Conservation (phyloP, 2,888 invertebrate genomes). For the Caenorhabditis drosophilae region DNA sequence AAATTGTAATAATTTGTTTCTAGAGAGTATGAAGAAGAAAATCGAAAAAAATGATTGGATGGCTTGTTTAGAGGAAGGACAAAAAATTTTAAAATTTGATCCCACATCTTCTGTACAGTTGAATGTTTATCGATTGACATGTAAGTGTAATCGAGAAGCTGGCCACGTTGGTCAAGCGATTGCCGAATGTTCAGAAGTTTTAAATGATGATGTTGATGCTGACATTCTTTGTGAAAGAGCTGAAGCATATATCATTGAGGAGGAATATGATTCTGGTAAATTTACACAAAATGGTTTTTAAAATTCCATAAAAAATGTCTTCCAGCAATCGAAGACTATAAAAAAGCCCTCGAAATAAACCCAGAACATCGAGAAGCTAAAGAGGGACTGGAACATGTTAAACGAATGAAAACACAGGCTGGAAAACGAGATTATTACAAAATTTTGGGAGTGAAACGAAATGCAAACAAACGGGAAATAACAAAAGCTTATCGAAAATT, state of each 20-base stretch:
- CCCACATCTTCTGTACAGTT: conserved; percentile 73
- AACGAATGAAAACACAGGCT: conserved; percentile 88
- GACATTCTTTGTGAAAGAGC: conserved; percentile 86
- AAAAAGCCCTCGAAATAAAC: conserved; percentile 84
- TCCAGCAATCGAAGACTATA: conserved; percentile 84
- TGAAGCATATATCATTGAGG: conserved; percentile 86
- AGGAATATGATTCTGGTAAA: conserved; percentile 85
- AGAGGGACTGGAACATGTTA: conserved; percentile 85
- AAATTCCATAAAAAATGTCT: conserved; percentile 16
- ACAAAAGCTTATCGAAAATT: conserved; percentile 93
- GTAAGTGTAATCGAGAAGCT: conserved; percentile 78
- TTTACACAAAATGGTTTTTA: not conserved
- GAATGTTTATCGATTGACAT: conserved; percentile 80
- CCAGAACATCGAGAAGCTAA: conserved; percentile 81
- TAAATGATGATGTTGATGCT: conserved; percentile 78
- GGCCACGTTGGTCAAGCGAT: conserved; percentile 80
- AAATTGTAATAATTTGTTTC: conserved; percentile 2
- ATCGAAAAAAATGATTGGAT: conserved; percentile 70
- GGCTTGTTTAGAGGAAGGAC: conserved; percentile 78
- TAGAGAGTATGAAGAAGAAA: conserved; percentile 33
- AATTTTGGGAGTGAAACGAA: conserved; percentile 87
- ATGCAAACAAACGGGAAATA: conserved; percentile 88
- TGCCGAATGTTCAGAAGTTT: conserved; percentile 80
- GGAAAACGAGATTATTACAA: conserved; percentile 96
- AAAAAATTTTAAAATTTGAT: conserved; percentile 76